These are phyloP conservation scores for Trichacis sp. DNA, from an alignment of 2,888 invertebrate genomes.

Conservation along the genomic window DNA sequence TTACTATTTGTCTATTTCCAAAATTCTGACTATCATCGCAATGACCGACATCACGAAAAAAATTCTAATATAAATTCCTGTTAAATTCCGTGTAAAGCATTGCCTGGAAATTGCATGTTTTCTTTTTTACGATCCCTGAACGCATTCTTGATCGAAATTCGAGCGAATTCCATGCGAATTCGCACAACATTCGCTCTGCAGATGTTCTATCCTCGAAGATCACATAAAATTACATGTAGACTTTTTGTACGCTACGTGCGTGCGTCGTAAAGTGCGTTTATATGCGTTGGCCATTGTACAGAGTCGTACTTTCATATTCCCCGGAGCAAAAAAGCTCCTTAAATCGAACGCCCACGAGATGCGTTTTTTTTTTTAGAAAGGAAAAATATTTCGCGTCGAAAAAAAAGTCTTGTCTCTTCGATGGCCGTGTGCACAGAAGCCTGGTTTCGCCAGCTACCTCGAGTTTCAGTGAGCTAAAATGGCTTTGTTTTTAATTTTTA, in stretches of 20 bases:
- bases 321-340: background rate
- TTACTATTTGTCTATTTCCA: too few relatives aligned
- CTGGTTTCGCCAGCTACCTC: background rate
- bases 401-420: conserved; percentile 1
- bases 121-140: too few relatives aligned
- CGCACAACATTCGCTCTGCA: too few relatives aligned
- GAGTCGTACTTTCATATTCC: conserved; percentile 33
- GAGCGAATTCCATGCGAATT: too few relatives aligned
- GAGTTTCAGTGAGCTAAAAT: background rate
- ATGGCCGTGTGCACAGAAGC: conserved; percentile 6
- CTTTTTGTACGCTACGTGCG: conserved; percentile 35
- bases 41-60: too few relatives aligned
- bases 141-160: too few relatives aligned
- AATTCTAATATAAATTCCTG: too few relatives aligned
- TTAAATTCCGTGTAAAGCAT: too few relatives aligned
- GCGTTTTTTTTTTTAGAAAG: background rate
- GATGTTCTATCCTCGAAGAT: conserved; percentile 31
- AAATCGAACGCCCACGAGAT: background rate
- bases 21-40: too few relatives aligned
- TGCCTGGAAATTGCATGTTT: too few relatives aligned
- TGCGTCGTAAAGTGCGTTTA: conserved; percentile 34
- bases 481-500: background rate
- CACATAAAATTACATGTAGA: conserved; percentile 37
- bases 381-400: background rate
- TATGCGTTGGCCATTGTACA: conserved; percentile 34